Conservation (phyloP, 2,113 vertebrate genomes). For the Crocuta crocuta region DNA sequence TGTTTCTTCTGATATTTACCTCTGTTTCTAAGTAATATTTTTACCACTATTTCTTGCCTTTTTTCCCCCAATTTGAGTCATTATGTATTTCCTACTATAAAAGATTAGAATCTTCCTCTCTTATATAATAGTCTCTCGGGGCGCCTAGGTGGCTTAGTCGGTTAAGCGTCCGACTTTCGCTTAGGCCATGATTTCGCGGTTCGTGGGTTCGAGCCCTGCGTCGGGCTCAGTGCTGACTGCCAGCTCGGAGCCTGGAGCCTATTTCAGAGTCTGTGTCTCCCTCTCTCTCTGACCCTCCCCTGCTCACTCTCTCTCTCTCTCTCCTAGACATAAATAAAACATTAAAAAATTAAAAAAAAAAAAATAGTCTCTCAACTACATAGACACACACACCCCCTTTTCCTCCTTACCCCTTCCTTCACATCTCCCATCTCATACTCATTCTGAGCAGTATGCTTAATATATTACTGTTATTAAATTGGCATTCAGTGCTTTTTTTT, state of each 20-base stretch:
- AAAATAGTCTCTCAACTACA: neutral
- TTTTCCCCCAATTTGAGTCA: neutral
- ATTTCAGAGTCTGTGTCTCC: too few relatives aligned
- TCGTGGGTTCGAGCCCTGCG: too few relatives aligned
- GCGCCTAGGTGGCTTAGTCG: too few relatives aligned
- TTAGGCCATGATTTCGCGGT: too few relatives aligned
- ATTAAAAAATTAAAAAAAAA: too few relatives aligned
- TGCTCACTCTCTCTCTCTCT: too few relatives aligned
- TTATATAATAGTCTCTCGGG: neutral
- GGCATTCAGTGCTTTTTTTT: neutral
- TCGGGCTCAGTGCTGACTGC: too few relatives aligned
- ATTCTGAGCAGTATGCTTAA: neutral
- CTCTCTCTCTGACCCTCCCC: too few relatives aligned
- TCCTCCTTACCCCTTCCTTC: neutral
- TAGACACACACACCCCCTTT: neutral
- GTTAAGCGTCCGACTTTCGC: too few relatives aligned
- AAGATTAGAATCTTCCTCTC: neutral
- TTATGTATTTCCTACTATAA: constrained; percentile 32
- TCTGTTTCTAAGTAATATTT: neutral
- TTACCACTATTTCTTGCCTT: neutral
- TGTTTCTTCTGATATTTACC: neutral
- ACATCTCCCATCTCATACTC: neutral
- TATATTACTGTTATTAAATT: neutral
- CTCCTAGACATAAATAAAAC: too few relatives aligned
- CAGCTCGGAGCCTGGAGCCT: too few relatives aligned